These are phyloP conservation scores for Ditylenchus dipsaci DNA, from an alignment of 1,140 invertebrate species.

Conservation along the genomic window DNA sequence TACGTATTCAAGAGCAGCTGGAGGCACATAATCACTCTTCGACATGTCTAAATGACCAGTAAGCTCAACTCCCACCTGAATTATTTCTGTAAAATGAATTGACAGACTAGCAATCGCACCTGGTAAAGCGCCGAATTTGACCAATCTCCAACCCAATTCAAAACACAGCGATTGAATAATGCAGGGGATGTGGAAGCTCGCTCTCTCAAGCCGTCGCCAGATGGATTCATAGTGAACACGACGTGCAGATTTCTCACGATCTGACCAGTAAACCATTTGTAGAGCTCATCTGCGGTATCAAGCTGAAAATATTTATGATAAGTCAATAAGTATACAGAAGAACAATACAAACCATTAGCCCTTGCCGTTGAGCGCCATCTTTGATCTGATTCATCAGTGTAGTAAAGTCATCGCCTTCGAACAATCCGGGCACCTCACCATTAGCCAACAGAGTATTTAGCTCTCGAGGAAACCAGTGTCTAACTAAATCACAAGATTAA, in stretches of 20 bases:
- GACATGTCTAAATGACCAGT: constrained; percentile 65
- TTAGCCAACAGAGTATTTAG: constrained; percentile 97
- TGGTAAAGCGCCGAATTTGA: constrained; percentile 92
- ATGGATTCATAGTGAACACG: constrained; percentile 99
- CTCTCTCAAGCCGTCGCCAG: constrained; percentile 92
- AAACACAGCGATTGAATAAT: constrained; percentile 95
- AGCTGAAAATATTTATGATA: constrained; percentile 83
- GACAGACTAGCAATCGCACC: constrained; percentile 22
- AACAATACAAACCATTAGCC: constrained; percentile 71
- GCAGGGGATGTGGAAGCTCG: constrained; percentile 95
- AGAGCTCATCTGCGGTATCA: constrained; percentile 94
- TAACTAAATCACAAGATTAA: constrained; percentile 59
- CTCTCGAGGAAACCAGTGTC: constrained; percentile 97
- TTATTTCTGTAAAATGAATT: no score
- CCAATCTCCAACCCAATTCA: constrained; percentile 99
- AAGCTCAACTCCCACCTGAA: constrained; percentile 65
- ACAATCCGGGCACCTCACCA: constrained; percentile 86
- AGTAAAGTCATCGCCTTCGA: constrained; percentile 81
- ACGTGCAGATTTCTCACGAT: constrained; percentile 98
- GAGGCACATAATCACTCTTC: constrained; percentile 58
- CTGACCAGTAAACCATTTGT: constrained; percentile 98
- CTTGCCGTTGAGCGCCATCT: constrained; percentile 93
- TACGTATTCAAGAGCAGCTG: constrained; percentile 40
- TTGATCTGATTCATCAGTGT: constrained; percentile 99
- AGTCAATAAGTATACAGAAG: neutral